A percentile compares a stretch with the other conserved stretches of the same genome.
These are phyloP conservation scores for Enteromius trimaculatus DNA, from an alignment of 2,797 vertebrate species.

Conservation along the genomic window DNA sequence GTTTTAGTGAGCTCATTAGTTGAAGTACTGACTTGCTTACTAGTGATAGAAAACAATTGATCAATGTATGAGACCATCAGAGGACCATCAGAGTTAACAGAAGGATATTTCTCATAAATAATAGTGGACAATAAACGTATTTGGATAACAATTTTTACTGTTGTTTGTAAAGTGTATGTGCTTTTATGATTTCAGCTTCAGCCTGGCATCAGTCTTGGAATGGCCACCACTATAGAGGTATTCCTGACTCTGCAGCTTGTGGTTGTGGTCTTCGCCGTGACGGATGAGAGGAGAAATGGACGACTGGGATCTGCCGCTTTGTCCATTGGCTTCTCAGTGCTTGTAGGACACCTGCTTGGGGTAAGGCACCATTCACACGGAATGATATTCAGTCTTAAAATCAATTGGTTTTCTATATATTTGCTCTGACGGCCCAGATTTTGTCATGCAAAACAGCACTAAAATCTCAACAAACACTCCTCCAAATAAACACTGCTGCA, in stretches of 20 bases:
- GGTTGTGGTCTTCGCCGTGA: conserved; percentile 92
- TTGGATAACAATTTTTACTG: not conserved
- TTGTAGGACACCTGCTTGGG: conserved; percentile 92
- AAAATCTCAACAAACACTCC: not conserved
- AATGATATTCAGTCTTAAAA: not conserved
- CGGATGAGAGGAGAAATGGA: conserved; percentile 89
- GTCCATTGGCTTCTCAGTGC: conserved; percentile 92
- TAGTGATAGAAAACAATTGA: not conserved
- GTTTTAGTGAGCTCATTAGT: not conserved
- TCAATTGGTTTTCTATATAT: not conserved
- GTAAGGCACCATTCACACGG: conserved; percentile 72
- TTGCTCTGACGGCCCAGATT: not conserved
- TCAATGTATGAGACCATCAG: not conserved
- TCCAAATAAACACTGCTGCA: not conserved
- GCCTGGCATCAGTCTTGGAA: conserved; percentile 87
- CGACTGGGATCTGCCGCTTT: conserved; percentile 87
- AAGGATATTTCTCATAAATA: not conserved
- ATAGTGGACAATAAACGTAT: not conserved
- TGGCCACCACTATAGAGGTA: conserved; percentile 91
- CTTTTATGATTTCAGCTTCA: conserved; percentile 78
- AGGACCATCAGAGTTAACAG: not conserved
- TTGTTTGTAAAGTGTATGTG: not conserved
- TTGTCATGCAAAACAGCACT: not conserved
- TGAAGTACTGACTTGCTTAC: not conserved
- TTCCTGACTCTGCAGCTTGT: conserved; percentile 93